phyloP scores from a whole-genome alignment of 2,888 invertebrate genomes.

The Melieria crassipennis region DNA sequence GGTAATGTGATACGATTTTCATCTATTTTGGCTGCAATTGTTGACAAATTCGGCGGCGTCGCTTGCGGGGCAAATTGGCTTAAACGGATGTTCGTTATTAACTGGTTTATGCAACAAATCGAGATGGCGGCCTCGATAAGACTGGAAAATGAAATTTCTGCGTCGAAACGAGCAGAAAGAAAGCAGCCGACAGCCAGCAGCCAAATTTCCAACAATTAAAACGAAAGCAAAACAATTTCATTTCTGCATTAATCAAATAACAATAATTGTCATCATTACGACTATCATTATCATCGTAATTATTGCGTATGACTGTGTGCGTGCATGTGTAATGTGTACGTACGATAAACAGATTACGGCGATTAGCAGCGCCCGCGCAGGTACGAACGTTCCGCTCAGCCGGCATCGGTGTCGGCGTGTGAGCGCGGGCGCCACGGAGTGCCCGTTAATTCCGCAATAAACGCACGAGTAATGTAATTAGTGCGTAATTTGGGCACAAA shows the following conservation, averaged over 20 bases:
- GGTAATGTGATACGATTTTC: conserved; percentile 57
- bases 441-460: conserved; percentile 1
- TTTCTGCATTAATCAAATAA: conserved; percentile 59
- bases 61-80: conserved; percentile 49
- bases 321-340: conserved; percentile 45
- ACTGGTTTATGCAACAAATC: conserved; percentile 62
- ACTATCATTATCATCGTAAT: too few relatives aligned
- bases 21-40: conserved; percentile 34
- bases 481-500: not conserved
- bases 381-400: too few relatives aligned
- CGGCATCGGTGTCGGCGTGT: too few relatives aligned
- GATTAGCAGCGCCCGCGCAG: conserved; percentile 35
- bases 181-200: conserved; percentile 38
- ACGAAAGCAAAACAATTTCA: conserved; percentile 56
- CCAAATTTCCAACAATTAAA: conserved; percentile 55
- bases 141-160: conserved; percentile 29
- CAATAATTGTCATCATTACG: conserved; percentile 40
- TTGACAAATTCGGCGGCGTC: conserved; percentile 40
- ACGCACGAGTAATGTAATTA: not conserved
- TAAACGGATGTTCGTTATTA: conserved; percentile 62
- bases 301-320: too few relatives aligned
- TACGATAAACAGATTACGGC: conserved; percentile 52
- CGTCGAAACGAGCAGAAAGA: conserved; percentile 26
- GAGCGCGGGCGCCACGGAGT: not conserved
- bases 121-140: conserved; percentile 48